Evolutionary conservation across 2,797 vertebrate genomes (phyloP).

Genomic region (Coilia nasus): DNA sequence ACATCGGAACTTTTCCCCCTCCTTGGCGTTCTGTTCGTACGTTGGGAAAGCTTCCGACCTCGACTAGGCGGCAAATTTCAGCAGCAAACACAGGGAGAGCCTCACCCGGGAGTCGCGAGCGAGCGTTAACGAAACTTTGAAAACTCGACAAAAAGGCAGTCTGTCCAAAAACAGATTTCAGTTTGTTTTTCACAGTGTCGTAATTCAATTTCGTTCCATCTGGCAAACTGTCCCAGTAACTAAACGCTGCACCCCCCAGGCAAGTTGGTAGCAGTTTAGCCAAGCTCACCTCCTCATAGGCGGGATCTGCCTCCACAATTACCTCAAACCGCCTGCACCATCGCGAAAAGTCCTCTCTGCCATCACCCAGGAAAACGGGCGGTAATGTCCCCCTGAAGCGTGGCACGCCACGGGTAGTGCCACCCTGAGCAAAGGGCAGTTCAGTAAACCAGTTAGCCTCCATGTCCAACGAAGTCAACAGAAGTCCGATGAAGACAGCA

Average conservation of each 20-base stretch:
- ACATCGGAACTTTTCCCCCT: neutral
- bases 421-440: no score
- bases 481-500: no score
- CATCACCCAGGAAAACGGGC: neutral
- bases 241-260: neutral
- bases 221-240: no score
- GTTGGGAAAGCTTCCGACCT: neutral
- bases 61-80: neutral
- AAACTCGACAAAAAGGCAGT: no score
- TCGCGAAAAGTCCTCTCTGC: neutral
- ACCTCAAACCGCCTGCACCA: neutral
- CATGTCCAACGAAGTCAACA: no score
- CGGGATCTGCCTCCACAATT: neutral
- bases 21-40: neutral
- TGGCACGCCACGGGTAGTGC: no score
- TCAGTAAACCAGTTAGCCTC: no score
- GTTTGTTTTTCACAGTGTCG: neutral
- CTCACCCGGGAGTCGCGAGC: no score
- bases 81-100: neutral
- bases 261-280: neutral
- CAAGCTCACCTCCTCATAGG: neutral
- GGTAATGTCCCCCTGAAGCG: neutral
- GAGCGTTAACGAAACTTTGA: no score
- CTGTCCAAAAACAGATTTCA: no score
- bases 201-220: no score